phyloP scores from a whole-genome alignment of 2,888 invertebrate genomes.

The Cerastis rubricosa region DNA sequence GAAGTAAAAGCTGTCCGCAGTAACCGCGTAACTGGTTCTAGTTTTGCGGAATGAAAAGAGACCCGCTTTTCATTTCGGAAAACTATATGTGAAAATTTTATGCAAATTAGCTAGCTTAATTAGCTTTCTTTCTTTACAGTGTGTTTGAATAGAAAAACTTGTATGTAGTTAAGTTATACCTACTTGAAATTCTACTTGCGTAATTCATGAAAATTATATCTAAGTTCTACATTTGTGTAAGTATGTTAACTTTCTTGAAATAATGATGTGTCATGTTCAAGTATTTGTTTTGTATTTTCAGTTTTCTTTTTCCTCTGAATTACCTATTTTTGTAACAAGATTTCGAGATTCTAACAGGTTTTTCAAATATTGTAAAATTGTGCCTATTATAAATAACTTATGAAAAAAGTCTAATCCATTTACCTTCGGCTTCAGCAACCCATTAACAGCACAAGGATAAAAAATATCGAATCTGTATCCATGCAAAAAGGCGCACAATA shows the following conservation, averaged over 20 bases:
- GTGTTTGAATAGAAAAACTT: neutral
- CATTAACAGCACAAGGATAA: slow-evolving; percentile 23
- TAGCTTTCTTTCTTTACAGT: neutral
- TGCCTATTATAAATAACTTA: neutral
- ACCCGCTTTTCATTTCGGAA: neutral
- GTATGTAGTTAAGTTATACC: neutral
- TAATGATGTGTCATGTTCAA: neutral
- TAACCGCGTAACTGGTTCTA: neutral
- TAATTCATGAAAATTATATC: neutral
- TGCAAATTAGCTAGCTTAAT: neutral
- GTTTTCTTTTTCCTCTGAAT: neutral
- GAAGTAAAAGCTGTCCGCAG: slow-evolving; percentile 20
- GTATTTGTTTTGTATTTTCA: neutral
- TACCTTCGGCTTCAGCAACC: neutral
- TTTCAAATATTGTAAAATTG: neutral
- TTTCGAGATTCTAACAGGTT: no score
- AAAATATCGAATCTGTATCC: slow-evolving; percentile 41
- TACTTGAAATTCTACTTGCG: neutral
- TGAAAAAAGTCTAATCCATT: slow-evolving; percentile 26
- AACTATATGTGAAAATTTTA: slow-evolving; percentile 5
- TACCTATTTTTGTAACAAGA: neutral
- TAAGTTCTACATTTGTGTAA: neutral
- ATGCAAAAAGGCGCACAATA: slow-evolving; percentile 32
- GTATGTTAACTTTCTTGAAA: neutral
- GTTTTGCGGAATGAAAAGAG: slow-evolving; percentile 20